Conservation (phyloP, 2,797 vertebrate genomes). For the Vultur gryphus region DNA sequence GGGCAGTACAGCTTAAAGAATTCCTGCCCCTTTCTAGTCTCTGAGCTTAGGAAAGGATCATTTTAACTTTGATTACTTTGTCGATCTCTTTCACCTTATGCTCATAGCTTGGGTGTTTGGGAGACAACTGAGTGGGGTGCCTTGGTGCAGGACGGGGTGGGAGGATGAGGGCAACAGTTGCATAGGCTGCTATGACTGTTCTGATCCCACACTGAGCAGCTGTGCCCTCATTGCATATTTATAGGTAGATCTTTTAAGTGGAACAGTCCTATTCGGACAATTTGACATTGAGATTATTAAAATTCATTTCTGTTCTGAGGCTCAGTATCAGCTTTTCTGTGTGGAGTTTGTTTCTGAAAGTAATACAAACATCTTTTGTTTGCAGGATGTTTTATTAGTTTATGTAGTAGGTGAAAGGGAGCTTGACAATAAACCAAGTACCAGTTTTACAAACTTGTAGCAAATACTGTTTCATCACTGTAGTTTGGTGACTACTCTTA, state of each 20-base stretch:
- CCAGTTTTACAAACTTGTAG: background rate
- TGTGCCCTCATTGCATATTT: rapidly evolving
- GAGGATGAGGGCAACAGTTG: background rate
- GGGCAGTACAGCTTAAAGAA: background rate
- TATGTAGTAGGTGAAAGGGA: background rate
- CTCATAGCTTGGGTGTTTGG: background rate
- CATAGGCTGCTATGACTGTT: background rate
- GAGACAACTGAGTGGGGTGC: too few species aligned
- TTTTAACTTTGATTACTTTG: background rate
- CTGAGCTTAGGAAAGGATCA: background rate
- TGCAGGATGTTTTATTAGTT: background rate
- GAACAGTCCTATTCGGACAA: background rate
- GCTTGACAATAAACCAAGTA: background rate
- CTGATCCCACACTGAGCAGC: background rate
- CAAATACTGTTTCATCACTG: background rate
- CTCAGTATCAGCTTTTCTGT: background rate
- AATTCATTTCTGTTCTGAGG: background rate
- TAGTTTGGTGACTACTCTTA: background rate
- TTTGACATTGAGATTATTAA: background rate
- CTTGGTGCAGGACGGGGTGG: background rate
- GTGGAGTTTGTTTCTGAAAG: background rate
- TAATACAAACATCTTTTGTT: background rate
- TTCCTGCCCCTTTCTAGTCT: background rate
- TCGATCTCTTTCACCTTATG: background rate
- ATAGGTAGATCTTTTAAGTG: background rate